Evolutionary conservation across 2,113 vertebrate genomes (phyloP).

Genomic region (Larimichthys polyactis): DNA sequence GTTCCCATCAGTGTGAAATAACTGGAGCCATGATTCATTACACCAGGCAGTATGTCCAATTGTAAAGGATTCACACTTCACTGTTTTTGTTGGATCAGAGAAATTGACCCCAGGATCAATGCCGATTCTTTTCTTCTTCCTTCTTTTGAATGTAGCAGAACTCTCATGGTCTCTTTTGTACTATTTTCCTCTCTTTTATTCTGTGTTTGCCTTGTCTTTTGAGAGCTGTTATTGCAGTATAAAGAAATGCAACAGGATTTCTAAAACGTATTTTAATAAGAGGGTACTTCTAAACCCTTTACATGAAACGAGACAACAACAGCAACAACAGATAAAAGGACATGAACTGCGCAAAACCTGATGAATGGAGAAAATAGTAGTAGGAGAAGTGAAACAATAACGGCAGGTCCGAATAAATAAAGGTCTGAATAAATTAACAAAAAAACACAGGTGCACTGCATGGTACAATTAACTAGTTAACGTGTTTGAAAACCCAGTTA

Average conservation of each 20-base stretch:
- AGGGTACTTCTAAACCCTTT: not conserved
- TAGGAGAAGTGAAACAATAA: not conserved
- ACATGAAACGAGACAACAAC: not conserved
- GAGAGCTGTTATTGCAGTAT: not conserved
- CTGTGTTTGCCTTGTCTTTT: not conserved
- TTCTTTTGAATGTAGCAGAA: not conserved
- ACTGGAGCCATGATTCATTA: conserved; percentile 43
- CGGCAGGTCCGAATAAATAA: not conserved
- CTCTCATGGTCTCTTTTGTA: not conserved
- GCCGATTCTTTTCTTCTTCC: not conserved
- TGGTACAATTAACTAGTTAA: no score
- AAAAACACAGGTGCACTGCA: not conserved
- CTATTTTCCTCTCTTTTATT: not conserved
- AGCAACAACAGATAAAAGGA: not conserved
- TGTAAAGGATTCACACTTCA: conserved; percentile 24
- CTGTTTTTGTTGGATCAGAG: conserved; percentile 30
- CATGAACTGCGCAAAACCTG: not conserved
- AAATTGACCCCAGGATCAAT: conserved; percentile 11
- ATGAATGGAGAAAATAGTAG: not conserved
- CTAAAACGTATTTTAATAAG: not conserved
- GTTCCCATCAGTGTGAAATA: conserved; percentile 54
- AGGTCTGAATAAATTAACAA: not conserved
- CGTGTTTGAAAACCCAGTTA: no score
- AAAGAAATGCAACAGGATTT: not conserved
- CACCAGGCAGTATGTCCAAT: conserved; percentile 17